Evolutionary conservation across 2,888 invertebrate species (phyloP), one percentile per base, ranked within the genome.

Genomic region (Brachypterus glaber): DNA sequence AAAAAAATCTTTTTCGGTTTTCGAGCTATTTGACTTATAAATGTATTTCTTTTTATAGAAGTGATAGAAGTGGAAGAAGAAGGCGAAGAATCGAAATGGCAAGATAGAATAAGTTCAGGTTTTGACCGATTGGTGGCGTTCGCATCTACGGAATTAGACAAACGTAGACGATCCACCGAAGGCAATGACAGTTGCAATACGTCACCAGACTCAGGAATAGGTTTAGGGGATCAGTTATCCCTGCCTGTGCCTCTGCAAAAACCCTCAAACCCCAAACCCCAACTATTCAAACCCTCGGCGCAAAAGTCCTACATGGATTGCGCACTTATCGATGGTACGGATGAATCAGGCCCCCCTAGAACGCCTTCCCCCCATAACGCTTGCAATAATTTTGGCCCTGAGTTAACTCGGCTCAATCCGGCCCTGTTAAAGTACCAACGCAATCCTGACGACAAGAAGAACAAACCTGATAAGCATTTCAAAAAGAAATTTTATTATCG

Each of bases 51-150:
- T n/a, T n/a, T n/a, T n/a, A n/a, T n/a, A n/a, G 21, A 21, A 9
- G 5, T 9, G 21, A 70, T 68, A 49, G 76, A 76, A 59, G 72
- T 67, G 47, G 73, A 72, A 53, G 76, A 76, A 58, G 79, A 80
- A 53, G 83, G 80, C 50, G 82, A 83, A 62, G 83, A 85, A 64
- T 79, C 83, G 53, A 86, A 88, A 64, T 92, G 91, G 91, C 89
- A 91, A 65, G 87, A 90, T 65, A 82, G 89, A 51, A 88, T 92
- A 54, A 88, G 86, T 62, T 89, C 86, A 51, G 89, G 90, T 36
- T 93, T 95, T 71, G 93, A 93, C 69, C 82, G 90, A 50, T 73
- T 93, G 54, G 88, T 93, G 50, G 91, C 90, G 41, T 88, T 91
- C 62, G 92, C 92, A 33, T 89, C 91, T 26, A 90, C 88, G 11